Percentiles rank a stretch among this genome's conserved stretches.
These are phyloP conservation scores for Genyomyrus donnyi DNA, from an alignment of 2,113 vertebrate species.

Conservation along the genomic window DNA sequence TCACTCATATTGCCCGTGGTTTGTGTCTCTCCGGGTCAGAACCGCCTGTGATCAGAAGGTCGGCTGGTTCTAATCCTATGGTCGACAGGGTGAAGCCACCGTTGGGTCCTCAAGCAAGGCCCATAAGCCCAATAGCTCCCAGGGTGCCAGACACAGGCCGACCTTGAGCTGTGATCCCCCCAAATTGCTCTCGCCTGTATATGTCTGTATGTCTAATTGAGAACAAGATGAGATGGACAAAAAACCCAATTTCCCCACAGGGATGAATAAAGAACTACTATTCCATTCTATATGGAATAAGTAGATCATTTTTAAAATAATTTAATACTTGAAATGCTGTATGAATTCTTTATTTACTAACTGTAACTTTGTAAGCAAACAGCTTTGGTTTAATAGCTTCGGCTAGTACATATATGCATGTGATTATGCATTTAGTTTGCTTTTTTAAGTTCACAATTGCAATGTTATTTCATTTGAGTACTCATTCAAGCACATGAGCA, in stretches of 20 bases:
- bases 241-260: not conserved
- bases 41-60: not conserved
- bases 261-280: not conserved
- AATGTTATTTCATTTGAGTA: not conserved
- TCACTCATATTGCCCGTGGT: not conserved
- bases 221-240: not conserved
- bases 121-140: not conserved
- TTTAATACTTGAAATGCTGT: not conserved
- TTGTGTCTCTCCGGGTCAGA: not conserved
- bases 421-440: not conserved
- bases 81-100: not conserved
- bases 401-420: not conserved
- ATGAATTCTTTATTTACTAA: not conserved
- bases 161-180: not conserved
- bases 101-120: not conserved
- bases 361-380: not conserved
- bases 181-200: not conserved
- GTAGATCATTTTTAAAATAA: slow-evolving; percentile 9
- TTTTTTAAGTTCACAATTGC: not conserved
- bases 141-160: not conserved
- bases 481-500: not conserved
- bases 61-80: not conserved
- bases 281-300: not conserved
- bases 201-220: not conserved
- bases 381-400: not conserved